Percentiles rank a stretch among this genome's conserved stretches.
These are phyloP conservation scores for Apodemia mormo DNA, from an alignment of 2,888 invertebrate species.

Conservation along the genomic window DNA sequence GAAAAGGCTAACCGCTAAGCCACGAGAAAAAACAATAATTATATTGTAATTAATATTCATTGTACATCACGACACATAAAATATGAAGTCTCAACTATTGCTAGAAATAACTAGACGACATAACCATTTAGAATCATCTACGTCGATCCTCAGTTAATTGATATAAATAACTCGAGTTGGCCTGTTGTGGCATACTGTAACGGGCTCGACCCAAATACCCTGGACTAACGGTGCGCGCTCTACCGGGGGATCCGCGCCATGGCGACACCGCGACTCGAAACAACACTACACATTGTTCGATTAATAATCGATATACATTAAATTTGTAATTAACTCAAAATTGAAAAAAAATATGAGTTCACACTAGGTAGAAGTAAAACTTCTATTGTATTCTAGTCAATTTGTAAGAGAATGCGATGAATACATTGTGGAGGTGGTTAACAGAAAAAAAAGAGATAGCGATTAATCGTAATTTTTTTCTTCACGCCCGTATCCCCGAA, in stretches of 20 bases:
- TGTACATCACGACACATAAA: not conserved
- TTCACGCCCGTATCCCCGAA: too few species aligned
- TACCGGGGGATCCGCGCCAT: slow-evolving; percentile 22
- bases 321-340: too few species aligned
- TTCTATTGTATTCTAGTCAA: too few species aligned
- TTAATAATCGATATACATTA: too few species aligned
- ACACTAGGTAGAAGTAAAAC: too few species aligned
- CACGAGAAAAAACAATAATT: too few species aligned
- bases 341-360: too few species aligned
- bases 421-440: too few species aligned
- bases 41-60: not conserved
- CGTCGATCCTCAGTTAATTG: slow-evolving; percentile 34
- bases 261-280: slow-evolving; percentile 19
- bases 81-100: not conserved
- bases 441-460: too few species aligned
- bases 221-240: slow-evolving; percentile 52
- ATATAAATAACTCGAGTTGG: slow-evolving; percentile 33
- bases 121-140: slow-evolving; percentile 28
- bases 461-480: too few species aligned
- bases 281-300: slow-evolving; percentile 23
- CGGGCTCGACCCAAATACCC: slow-evolving; percentile 66
- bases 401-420: too few species aligned
- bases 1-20: too few species aligned
- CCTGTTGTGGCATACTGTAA: not conserved
- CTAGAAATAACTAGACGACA: not conserved